Evolutionary conservation across 2,888 invertebrate species (phyloP).

Genomic region (Epinotia demarniana): DNA sequence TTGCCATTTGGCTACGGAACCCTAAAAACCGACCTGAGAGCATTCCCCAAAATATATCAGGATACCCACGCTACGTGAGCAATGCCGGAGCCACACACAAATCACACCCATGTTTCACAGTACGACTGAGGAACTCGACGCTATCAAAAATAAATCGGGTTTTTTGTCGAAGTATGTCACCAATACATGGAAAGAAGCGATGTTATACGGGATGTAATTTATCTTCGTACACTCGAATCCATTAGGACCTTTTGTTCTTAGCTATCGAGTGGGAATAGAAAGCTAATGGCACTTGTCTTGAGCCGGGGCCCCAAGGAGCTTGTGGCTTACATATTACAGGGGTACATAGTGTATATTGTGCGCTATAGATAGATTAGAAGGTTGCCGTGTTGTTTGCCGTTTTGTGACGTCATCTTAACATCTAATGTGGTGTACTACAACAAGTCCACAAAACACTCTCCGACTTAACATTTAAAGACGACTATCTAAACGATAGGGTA

Average conservation of each 20-base stretch:
- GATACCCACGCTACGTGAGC: too few species aligned
- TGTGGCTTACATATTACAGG: not conserved
- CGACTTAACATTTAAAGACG: too few species aligned
- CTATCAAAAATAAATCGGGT: not conserved
- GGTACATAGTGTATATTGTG: not conserved
- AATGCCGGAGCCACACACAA: not conserved
- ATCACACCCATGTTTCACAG: not conserved
- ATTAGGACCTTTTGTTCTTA: slow-evolving; percentile 16
- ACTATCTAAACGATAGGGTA: too few species aligned
- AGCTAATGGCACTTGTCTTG: slow-evolving; percentile 18
- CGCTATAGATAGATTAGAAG: not conserved
- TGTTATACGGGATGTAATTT: slow-evolving; percentile 5
- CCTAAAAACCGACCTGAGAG: too few species aligned
- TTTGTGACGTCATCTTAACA: not conserved
- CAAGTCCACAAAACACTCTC: too few species aligned
- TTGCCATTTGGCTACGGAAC: too few species aligned
- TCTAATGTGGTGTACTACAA: not conserved
- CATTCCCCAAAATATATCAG: too few species aligned
- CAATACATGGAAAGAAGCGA: not conserved
- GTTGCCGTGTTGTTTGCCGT: slow-evolving; percentile 2
- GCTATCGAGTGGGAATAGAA: slow-evolving; percentile 19
- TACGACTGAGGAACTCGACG: not conserved
- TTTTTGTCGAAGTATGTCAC: not conserved
- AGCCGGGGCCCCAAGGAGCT: not conserved
- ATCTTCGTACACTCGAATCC: slow-evolving; percentile 15